Percentiles rank a stretch among this genome's conserved stretches.
Conservation (phyloP, 2,888 invertebrate genomes). For the Opisthograptis luteolata region DNA sequence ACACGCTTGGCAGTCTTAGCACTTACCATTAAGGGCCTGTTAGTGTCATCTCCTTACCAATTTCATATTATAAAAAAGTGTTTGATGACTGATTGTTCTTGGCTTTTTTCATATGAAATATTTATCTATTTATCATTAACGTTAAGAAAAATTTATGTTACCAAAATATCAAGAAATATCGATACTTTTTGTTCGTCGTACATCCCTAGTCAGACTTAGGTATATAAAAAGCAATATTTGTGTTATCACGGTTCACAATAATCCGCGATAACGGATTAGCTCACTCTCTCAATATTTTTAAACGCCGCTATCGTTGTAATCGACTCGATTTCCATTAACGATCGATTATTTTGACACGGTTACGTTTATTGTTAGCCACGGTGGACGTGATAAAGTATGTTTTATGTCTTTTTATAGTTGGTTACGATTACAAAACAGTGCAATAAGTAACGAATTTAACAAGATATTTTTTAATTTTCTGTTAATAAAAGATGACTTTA, state of each 20-base stretch:
- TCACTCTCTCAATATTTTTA: slow-evolving; percentile 72
- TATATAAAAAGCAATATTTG: slow-evolving; percentile 50
- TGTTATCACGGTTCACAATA: slow-evolving; percentile 76
- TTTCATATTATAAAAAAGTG: too few species aligned
- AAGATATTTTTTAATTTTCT: too few species aligned
- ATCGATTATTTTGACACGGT: slow-evolving; percentile 56
- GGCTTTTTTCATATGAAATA: too few species aligned
- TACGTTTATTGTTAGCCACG: slow-evolving; percentile 37
- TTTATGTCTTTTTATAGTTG: not conserved
- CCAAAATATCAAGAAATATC: not conserved
- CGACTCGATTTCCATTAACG: slow-evolving; percentile 56
- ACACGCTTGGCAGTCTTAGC: too few species aligned
- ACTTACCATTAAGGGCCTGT: too few species aligned
- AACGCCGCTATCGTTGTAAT: slow-evolving; percentile 69
- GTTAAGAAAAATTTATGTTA: too few species aligned
- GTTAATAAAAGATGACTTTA: too few species aligned
- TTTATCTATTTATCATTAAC: too few species aligned
- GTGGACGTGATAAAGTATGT: slow-evolving; percentile 2
- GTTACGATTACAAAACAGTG: too few species aligned
- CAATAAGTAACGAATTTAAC: too few species aligned
- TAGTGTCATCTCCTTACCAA: too few species aligned
- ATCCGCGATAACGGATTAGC: slow-evolving; percentile 82
- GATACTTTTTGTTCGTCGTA: slow-evolving; percentile 24
- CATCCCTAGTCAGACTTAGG: slow-evolving; percentile 36
- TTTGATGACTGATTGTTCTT: too few species aligned